Evolutionary conservation across 2,113 vertebrate species (phyloP), one percentile per base, ranked within the genome.

Genomic region (Sinosuthora webbiana): DNA sequence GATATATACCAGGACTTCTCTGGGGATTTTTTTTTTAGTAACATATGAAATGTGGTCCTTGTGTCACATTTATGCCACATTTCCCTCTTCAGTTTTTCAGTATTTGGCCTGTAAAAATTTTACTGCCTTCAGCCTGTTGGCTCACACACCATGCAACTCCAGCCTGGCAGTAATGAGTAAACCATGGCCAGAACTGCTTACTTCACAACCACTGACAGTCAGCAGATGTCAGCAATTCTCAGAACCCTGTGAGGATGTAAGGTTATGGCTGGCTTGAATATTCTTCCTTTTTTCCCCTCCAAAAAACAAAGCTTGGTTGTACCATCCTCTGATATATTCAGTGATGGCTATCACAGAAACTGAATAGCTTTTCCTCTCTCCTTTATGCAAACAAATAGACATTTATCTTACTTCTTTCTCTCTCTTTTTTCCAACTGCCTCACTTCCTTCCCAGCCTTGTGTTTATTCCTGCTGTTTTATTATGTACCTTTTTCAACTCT

Each of bases 61-160:
- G 25, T 91, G 64, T 74, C 89, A 96, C 69, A 63, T 84, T 95
- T 76, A 67, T 81, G 93, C 78, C 89, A 94, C 35, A 91, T 90
- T 92, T 94, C 63, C 50, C 44, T 79, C 64, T 82, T 80, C 94
- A 87, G 86, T 74, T 95, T 93, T 95, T 87, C 91, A 97, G 90
- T 83, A 96, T 79, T 96, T 59, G 67, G 95, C 73, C 96, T 96
- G 96, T 97, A 97, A 97, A 95, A 94, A 60, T 93, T 91, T 97
- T 93, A 96, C 67, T 92, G 92, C 89, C 49, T 90, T 87, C 88
- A 95, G 67, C 69, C 82, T 86, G 41, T 64, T 87, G 52, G 79
- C 87, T 97, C 84, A 83, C 76, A 83, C 15, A 47, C 77, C 89
- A 92, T 1, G 2, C 53, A 94, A 87, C 83, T 96, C 63, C 70